phyloP scores from a whole-genome alignment of 2,797 vertebrate genomes.

The Aythya fuligula region DNA sequence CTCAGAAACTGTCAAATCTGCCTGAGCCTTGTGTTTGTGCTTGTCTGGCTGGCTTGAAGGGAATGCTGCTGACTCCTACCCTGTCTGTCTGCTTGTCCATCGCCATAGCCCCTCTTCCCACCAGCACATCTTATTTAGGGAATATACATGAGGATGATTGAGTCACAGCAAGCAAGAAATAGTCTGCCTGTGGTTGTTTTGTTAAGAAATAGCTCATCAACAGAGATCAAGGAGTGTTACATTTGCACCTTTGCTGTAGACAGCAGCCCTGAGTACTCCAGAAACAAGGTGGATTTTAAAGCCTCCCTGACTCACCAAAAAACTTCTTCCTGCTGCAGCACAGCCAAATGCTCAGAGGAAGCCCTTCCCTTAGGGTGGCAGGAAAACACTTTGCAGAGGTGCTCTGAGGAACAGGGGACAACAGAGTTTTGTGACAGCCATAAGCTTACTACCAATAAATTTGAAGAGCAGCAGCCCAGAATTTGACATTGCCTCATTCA shows the following conservation, averaged over 20 bases:
- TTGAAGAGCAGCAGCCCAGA: neutral
- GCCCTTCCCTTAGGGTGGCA: neutral
- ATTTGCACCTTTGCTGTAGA: neutral
- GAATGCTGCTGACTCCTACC: neutral
- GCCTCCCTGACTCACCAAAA: neutral
- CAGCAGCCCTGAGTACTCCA: neutral
- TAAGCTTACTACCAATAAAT: neutral
- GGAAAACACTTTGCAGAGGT: neutral
- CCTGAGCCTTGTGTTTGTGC: neutral
- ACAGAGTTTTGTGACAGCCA: neutral
- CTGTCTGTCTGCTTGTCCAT: neutral
- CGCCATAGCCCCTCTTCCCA: neutral
- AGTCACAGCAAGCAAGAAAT: neutral
- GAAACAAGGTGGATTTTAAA: neutral
- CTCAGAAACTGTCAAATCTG: neutral
- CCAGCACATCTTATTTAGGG: neutral
- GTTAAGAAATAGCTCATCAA: neutral
- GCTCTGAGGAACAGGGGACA: neutral
- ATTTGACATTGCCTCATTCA: neutral
- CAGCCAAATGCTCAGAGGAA: neutral
- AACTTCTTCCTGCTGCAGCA: neutral
- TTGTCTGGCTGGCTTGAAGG: neutral
- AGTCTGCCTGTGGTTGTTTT: neutral
- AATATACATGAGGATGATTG: fast-evolving
- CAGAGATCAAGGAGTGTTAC: neutral